Base-by-base conservation (phyloP, 2,888 invertebrate genomes). In the Limenitis arthemis region DNA sequence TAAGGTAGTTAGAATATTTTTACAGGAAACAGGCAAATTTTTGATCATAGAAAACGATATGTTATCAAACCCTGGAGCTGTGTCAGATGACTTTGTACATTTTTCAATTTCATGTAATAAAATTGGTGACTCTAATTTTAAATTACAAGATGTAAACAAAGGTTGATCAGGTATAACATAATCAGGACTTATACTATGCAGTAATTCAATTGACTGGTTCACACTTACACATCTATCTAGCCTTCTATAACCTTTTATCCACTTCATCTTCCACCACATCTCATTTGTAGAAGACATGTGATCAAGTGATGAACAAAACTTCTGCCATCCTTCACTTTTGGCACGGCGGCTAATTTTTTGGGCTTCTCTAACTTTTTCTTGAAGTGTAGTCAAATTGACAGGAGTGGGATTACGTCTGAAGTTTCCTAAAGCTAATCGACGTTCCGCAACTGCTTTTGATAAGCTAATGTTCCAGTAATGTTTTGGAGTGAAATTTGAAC, bases 11-110 rank as follows among this genome's bases (percentile, higher is more conserved):
- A 47, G n/a, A 30, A 29, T 5, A 5, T 5, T 1, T 40, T 39
- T 34, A 34, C 38, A 40, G 5, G 11, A n/a, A 5, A 1, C 1
- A 7, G 47, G 47, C 28, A 47, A 28, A 41, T 34, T 20, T 6
- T 34, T 20, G 9, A 47, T 33, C 47, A 47, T 47, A 8, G 47
- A 48, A 29, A 28, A 48, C 2, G 48, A 36, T n/a, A 48, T 42
- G 8, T 40, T 31, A 30, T 41, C 48, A 42, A 8, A 36, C 2
- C 48, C 48, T n/a, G 48, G 48, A 30, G 48, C 9, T 1, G 48
- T 48, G n/a, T 48, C 42, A n/a, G 33, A 36, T 6, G 12, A 20
- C 20, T 47, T 47, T 32, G 39, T 47, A 11, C n/a, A n/a, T 11
- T 33, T 48, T 12, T 12, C 20, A 20, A 48, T 31, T 11, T 48